Evolutionary conservation across 2,797 vertebrate species (phyloP), one percentile per base, ranked within the genome.

Genomic region (Muraenolepis orangiensis): DNA sequence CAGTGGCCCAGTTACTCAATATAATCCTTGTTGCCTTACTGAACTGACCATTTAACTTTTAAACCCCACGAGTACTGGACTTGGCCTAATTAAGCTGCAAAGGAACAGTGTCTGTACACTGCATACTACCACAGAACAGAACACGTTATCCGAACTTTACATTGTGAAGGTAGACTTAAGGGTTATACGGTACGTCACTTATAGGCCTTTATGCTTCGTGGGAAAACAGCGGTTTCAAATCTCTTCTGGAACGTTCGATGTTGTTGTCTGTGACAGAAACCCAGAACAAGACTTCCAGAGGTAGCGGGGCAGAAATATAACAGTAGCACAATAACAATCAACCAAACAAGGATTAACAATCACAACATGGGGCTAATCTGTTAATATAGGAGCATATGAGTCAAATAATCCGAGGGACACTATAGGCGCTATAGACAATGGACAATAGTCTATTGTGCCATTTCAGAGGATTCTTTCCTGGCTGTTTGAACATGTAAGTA

Each of bases 1-100:
- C 34, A 23, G 69, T 36, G 32, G 38, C 34, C 69, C 69, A 70
- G 34, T 40, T 70, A 13, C 38, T 36, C 69, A 64, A 64, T 64
- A 64, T 64, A 64, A 64, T 64, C 57, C 57, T 64, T 64, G 57
- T 64, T 64, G 6, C 23, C 57, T 64, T 64, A 64, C 57, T 64
- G 57, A 64, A 64, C 57, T 64, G 57, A 64, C 57, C 57, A 26
- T 64, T 64, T 64, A 16, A 26, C 57, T 64, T 64, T 64, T 64
- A 23, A 64, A 26, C 57, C 57, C 57, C 57, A 26, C 57, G 23
- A 26, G 57, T 26, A 64, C 57, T 64, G 23, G 23, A 64, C n/a
- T 64, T 64, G 57, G 57, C 57, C 57, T 64, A 64, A 64, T 64
- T 64, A 64, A 26, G 57, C n/a, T 64, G 57, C 23, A 64, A 11